Conservation (phyloP, 2,797 vertebrate genomes). For the Capromys pilorides region DNA sequence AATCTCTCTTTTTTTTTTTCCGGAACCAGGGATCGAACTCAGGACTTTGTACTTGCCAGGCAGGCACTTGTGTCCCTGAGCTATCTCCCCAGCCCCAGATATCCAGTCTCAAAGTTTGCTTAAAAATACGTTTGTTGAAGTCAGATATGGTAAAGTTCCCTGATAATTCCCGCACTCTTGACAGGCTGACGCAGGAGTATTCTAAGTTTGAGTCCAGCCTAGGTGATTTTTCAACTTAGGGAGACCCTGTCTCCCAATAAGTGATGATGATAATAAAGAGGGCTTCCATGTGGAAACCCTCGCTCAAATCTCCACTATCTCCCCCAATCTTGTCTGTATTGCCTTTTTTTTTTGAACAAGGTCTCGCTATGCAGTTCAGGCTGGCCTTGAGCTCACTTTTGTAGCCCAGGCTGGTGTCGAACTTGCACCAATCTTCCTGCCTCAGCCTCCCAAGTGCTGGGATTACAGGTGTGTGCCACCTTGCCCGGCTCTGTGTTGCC, state of each 20-base stretch:
- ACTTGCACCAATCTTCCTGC: too few species aligned
- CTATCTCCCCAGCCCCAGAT: too few species aligned
- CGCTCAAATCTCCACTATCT: not conserved
- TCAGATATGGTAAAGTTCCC: not conserved
- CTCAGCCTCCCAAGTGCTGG: too few species aligned
- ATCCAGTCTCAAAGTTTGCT: not conserved
- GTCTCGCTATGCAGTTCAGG: too few species aligned
- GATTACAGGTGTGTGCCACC: too few species aligned
- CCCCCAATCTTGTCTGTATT: not conserved
- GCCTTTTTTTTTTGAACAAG: not conserved
- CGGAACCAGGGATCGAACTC: too few species aligned
- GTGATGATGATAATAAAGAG: not conserved
- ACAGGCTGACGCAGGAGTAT: not conserved
- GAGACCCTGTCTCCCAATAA: not conserved
- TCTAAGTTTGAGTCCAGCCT: not conserved
- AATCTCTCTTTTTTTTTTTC: too few species aligned
- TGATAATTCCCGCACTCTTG: not conserved
- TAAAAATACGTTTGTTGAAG: not conserved
- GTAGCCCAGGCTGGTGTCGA: too few species aligned
- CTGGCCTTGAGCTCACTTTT: too few species aligned
- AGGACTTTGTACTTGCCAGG: too few species aligned
- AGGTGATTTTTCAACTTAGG: not conserved
- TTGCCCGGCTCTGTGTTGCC: not conserved
- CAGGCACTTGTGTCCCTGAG: too few species aligned
- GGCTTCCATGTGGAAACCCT: not conserved